Evolutionary conservation across 2,888 invertebrate species (phyloP).

Genomic region (Euplexia lucipara): DNA sequence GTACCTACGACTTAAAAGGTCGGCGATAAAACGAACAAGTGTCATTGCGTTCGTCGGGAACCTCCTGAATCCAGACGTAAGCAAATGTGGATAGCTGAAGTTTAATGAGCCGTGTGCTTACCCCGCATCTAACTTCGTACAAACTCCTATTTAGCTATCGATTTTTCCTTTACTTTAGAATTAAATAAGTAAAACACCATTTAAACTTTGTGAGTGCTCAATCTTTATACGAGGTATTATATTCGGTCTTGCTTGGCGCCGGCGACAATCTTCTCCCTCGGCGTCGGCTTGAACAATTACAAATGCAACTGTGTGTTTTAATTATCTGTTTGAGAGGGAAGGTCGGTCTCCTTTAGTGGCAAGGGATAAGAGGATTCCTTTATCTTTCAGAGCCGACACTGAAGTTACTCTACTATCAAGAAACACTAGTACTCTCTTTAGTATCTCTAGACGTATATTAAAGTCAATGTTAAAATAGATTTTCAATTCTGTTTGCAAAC

Average conservation of each 20-base stretch:
- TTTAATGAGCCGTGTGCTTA: conserved; percentile 82
- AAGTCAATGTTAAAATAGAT: conserved; percentile 50
- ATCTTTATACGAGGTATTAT: conserved; percentile 59
- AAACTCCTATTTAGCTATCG: conserved; percentile 75
- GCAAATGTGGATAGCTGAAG: conserved; percentile 83
- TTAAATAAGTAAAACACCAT: conserved; percentile 72
- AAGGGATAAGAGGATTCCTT: conserved; percentile 50
- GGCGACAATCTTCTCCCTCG: background rate
- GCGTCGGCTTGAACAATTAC: conserved; percentile 37
- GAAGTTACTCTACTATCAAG: conserved; percentile 28
- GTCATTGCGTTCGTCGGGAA: conserved; percentile 78
- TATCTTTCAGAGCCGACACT: conserved; percentile 37
- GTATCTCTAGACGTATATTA: conserved; percentile 18
- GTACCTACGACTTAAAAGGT: conserved; percentile 75
- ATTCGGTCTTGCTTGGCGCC: conserved; percentile 30
- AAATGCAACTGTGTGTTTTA: conserved; percentile 59
- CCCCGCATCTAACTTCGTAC: conserved; percentile 76
- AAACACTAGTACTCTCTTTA: conserved; percentile 13
- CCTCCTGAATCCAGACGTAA: conserved; percentile 79
- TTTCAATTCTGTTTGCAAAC: conserved; percentile 39
- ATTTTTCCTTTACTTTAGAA: conserved; percentile 73
- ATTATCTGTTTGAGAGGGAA: conserved; percentile 57
- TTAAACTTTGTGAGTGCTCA: conserved; percentile 65
- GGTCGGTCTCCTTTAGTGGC: conserved; percentile 29
- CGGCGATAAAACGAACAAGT: conserved; percentile 82